phyloP scores from a whole-genome alignment of 1,140 invertebrate genomes.

The Lordiphosa mommai region DNA sequence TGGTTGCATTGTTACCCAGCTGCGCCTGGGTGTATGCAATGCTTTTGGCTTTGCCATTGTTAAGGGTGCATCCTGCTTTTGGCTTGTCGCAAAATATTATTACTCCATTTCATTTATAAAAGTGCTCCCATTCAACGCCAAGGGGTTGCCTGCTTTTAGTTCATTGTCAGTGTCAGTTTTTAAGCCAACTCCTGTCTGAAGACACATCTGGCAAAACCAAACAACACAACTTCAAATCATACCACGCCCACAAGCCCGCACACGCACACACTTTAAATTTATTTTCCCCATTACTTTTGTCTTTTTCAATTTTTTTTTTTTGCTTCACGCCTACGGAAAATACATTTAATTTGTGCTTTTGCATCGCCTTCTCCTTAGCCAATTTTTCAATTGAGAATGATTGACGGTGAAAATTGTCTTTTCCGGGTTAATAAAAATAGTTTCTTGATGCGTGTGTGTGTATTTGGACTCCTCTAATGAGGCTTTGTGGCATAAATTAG shows the following conservation, averaged over 20 bases:
- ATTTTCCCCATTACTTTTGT: constrained; percentile 48
- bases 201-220: constrained; percentile 41
- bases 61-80: constrained; percentile 18
- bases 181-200: no score
- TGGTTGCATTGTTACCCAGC: constrained; percentile 48
- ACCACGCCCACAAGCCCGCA: constrained; percentile 21
- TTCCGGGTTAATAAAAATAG: constrained; percentile 3
- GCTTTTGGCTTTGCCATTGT: constrained; percentile 22
- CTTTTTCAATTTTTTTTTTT: constrained; percentile 12
- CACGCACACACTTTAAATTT: constrained; percentile 34
- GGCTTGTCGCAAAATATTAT: constrained; percentile 76
- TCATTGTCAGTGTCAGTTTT: constrained; percentile 67
- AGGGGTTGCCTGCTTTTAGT: constrained; percentile 49
- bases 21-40: constrained; percentile 36
- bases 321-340: constrained; percentile 23
- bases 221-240: constrained; percentile 28
- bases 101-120: constrained; percentile 78
- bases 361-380: background rate
- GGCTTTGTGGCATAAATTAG: constrained; percentile 38
- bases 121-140: constrained; percentile 36
- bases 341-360: constrained; percentile 31
- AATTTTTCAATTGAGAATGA: constrained; percentile 43
- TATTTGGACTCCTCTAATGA: constrained; percentile 38
- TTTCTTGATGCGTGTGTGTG: background rate
- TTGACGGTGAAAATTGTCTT: constrained; percentile 37